Conservation (phyloP, 2,797 vertebrate species). For the Danio aesculapii region DNA sequence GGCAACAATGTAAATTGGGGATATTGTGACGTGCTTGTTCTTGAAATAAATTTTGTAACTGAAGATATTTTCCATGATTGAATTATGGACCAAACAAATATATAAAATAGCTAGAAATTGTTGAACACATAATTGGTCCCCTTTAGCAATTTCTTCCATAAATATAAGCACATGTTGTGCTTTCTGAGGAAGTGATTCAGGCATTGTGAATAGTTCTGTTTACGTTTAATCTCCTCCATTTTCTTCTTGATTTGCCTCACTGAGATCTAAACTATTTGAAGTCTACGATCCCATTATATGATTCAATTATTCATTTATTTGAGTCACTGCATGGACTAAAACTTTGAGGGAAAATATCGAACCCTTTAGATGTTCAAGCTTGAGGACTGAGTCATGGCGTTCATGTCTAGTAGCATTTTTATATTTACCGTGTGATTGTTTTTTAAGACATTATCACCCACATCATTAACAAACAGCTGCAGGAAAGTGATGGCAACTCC, state of each 20-base stretch:
- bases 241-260: background rate
- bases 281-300: background rate
- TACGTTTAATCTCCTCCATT: background rate
- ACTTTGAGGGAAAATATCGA: background rate
- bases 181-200: background rate
- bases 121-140: background rate
- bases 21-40: too few species aligned
- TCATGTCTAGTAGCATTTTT: background rate
- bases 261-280: background rate
- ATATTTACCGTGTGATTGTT: conserved; percentile 50
- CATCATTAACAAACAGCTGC: conserved; percentile 54
- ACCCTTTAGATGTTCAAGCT: background rate
- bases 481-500: conserved; percentile 52
- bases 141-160: conserved; percentile 24
- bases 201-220: background rate
- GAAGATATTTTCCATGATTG: too few species aligned
- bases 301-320: background rate
- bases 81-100: too few species aligned
- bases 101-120: too few species aligned
- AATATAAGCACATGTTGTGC: background rate
- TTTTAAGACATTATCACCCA: conserved; percentile 49
- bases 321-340: background rate
- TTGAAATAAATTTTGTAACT: too few species aligned
- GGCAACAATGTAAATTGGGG: too few species aligned
- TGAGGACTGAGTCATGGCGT: background rate